phyloP scores from a whole-genome alignment of 1,140 invertebrate species.

The Schlechtendalia chinensis region DNA sequence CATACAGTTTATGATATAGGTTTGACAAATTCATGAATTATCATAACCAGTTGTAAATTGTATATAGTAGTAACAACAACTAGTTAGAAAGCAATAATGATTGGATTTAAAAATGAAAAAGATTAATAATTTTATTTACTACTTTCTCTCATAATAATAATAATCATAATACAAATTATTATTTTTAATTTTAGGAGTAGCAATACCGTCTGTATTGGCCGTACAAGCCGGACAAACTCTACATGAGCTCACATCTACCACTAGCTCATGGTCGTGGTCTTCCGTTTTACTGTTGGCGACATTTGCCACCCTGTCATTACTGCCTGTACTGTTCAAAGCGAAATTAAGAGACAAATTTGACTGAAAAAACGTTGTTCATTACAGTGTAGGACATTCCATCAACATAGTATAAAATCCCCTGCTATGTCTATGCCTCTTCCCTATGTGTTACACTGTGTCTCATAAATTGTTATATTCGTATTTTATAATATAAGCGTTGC shows the following conservation, averaged over 20 bases:
- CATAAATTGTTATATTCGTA: conserved; percentile 15
- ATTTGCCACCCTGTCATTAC: conserved; percentile 79
- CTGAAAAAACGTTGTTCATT: conserved; percentile 56
- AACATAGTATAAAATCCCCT: conserved; percentile 17
- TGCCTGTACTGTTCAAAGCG: conserved; percentile 89
- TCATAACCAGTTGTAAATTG: too few species aligned
- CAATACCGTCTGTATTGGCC: conserved; percentile 94
- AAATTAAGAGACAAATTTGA: conserved; percentile 79
- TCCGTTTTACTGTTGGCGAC: conserved; percentile 75
- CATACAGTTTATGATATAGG: too few species aligned
- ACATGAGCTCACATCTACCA: conserved; percentile 85
- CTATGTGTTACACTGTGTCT: conserved; percentile 1
- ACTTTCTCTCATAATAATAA: too few species aligned
- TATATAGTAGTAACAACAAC: too few species aligned
- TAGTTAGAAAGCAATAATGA: too few species aligned
- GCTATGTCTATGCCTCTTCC: neutral
- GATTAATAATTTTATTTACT: too few species aligned
- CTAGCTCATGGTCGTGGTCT: conserved; percentile 84
- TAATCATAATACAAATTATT: too few species aligned
- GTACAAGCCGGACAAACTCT: conserved; percentile 97
- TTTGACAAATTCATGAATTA: too few species aligned
- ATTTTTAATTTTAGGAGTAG: conserved; percentile 80
- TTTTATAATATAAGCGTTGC: neutral
- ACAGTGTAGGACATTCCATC: conserved; percentile 38
- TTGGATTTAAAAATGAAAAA: too few species aligned